Evolutionary conservation across 2,888 invertebrate species (phyloP).

Genomic region (Drosophila monieri): DNA sequence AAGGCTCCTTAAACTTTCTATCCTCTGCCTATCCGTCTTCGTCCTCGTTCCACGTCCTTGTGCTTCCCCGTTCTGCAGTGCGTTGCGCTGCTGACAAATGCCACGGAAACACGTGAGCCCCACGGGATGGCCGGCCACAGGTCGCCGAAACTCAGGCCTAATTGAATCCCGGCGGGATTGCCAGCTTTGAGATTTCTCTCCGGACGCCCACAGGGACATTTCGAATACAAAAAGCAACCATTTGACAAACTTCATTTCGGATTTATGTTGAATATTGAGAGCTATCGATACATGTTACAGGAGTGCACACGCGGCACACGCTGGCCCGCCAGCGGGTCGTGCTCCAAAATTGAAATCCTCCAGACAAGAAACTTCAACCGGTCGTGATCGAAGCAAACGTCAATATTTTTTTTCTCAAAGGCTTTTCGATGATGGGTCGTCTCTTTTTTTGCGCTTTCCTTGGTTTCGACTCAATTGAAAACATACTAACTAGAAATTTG

Average conservation of each 20-base stretch:
- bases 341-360: slow-evolving; percentile 5
- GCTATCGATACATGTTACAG: slow-evolving; percentile 9
- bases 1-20: slow-evolving; percentile 31
- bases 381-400: slow-evolving; percentile 11
- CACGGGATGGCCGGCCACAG: slow-evolving; percentile 5
- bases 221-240: too few relatives aligned
- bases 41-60: not conserved
- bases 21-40: slow-evolving; percentile 22
- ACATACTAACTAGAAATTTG: slow-evolving; percentile 24
- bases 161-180: slow-evolving; percentile 1
- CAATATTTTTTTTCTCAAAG: not conserved
- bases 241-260: slow-evolving; percentile 1
- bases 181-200: not conserved
- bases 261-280: slow-evolving; percentile 10
- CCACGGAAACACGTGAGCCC: slow-evolving; percentile 27
- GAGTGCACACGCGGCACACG: not conserved
- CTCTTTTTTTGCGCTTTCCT: not conserved
- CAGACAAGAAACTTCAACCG: slow-evolving; percentile 16
- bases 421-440: not conserved
- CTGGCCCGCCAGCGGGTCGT: not conserved
- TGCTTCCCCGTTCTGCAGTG: not conserved
- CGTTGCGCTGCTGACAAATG: slow-evolving; percentile 25
- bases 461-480: not conserved
- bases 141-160: not conserved
- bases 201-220: too few relatives aligned